These are phyloP conservation scores for Eucriotettix oculatus DNA, from an alignment of 2,888 invertebrate species.

Conservation along the genomic window DNA sequence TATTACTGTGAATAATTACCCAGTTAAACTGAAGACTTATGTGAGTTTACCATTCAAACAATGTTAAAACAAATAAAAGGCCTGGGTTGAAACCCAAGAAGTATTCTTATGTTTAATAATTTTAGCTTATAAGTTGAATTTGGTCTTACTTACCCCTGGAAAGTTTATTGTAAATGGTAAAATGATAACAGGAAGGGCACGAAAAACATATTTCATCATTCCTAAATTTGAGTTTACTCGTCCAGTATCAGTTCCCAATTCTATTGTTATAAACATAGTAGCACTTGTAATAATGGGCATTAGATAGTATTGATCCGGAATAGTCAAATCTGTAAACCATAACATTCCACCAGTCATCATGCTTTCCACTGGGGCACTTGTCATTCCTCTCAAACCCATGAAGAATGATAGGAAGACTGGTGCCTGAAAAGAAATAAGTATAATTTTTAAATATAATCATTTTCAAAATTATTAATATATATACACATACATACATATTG, in stretches of 20 bases:
- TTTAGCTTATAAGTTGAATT: too few relatives aligned
- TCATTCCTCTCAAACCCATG: conserved; percentile 73
- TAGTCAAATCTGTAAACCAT: conserved; percentile 88
- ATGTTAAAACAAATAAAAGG: too few relatives aligned
- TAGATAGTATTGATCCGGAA: conserved; percentile 75
- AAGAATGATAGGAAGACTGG: conserved; percentile 89
- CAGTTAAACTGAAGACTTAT: too few relatives aligned
- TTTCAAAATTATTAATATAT: too few relatives aligned
- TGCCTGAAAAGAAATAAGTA: conserved; percentile 28
- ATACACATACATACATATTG: too few relatives aligned
- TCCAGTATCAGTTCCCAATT: conserved; percentile 63
- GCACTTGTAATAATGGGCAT: conserved; percentile 72
- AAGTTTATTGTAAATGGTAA: conserved; percentile 78
- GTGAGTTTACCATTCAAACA: too few relatives aligned
- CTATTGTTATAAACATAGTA: conserved; percentile 68
- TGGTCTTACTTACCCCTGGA: conserved; percentile 42
- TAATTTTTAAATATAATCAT: too few relatives aligned
- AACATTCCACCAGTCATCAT: conserved; percentile 71
- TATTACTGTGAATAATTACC: too few relatives aligned
- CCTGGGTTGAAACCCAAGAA: too few relatives aligned
- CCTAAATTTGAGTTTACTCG: conserved; percentile 50
- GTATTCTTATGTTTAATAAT: too few relatives aligned
- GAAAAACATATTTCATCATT: conserved; percentile 54
- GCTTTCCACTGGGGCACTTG: conserved; percentile 79
- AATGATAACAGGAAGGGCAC: conserved; percentile 59